Conservation (phyloP, 2,797 vertebrate species). For the Trichosurus vulpecula region DNA sequence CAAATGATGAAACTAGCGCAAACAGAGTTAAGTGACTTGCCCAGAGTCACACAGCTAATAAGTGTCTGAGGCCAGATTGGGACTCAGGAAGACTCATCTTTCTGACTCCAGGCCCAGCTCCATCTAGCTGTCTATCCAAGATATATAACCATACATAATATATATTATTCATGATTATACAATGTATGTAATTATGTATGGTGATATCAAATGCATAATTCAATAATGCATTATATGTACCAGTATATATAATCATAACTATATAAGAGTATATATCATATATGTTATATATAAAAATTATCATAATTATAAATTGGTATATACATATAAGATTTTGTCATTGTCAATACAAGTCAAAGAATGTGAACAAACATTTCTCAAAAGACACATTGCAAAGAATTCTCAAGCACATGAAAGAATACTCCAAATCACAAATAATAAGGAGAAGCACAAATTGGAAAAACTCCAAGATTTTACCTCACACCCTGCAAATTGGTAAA, state of each 20-base stretch:
- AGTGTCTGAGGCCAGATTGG: not conserved
- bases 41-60: constrained; percentile 1
- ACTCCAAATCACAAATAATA: not conserved
- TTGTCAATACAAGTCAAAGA: not conserved
- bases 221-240: not conserved
- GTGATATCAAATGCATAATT: too few species aligned
- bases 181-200: too few species aligned
- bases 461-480: not conserved
- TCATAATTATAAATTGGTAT: not conserved
- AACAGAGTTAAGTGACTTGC: not conserved
- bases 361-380: not conserved
- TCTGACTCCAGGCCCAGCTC: not conserved
- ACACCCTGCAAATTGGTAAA: not conserved
- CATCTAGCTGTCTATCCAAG: too few species aligned
- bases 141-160: too few species aligned
- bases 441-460: not conserved
- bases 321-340: not conserved
- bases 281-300: not conserved
- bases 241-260: not conserved
- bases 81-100: not conserved
- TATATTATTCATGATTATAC: too few species aligned
- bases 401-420: not conserved
- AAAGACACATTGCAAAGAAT: not conserved
- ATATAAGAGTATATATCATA: not conserved
- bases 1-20: not conserved